Conservation (phyloP, 2,113 vertebrate genomes). For the Megaptera novaeangliae region DNA sequence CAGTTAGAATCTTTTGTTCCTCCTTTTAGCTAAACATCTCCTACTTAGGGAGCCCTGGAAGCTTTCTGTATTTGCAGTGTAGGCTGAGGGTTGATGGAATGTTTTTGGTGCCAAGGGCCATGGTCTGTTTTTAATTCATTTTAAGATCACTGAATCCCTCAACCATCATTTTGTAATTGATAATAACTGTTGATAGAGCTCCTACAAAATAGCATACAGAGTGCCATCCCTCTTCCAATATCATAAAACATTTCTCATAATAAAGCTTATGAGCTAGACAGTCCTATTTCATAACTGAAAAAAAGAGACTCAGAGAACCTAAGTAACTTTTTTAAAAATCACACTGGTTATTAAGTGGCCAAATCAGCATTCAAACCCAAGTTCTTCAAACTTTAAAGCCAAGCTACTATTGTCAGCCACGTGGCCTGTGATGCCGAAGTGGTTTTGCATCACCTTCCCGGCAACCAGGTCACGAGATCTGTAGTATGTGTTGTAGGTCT, state of each 20-base stretch:
- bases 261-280: not conserved
- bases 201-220: not conserved
- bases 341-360: not conserved
- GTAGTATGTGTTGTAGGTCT: accelerated
- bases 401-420: not conserved
- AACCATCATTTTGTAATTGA: not conserved
- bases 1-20: not conserved
- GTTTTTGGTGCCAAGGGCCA: not conserved
- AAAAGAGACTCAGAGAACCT: not conserved
- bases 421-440: not conserved
- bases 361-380: not conserved
- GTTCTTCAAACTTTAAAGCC: not conserved
- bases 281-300: not conserved
- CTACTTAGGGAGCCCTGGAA: not conserved
- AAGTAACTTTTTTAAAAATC: not conserved
- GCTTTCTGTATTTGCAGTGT: not conserved
- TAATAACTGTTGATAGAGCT: not conserved
- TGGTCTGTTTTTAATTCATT: not conserved
- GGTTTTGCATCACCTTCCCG: not conserved
- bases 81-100: not conserved
- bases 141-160: not conserved
- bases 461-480: not conserved
- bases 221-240: not conserved
- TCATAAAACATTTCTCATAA: not conserved
- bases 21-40: not conserved